phyloP scores from a whole-genome alignment of 2,113 vertebrate genomes.

The Camelus bactrianus region DNA sequence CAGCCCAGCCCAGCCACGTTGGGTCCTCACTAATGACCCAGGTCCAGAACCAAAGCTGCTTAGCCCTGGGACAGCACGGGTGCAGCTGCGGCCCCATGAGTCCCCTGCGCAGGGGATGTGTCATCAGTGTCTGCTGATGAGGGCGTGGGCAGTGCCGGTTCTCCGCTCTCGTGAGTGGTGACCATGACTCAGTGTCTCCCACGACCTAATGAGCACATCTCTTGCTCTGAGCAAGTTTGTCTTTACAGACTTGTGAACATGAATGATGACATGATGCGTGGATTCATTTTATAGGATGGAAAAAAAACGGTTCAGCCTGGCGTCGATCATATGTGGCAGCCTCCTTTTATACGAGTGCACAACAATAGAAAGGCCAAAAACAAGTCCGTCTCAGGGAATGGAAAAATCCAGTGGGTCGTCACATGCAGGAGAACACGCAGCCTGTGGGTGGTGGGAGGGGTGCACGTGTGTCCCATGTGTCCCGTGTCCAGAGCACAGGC shows the following conservation, averaged over 20 bases:
- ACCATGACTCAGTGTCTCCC: neutral
- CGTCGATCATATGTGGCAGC: neutral
- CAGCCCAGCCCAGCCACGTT: too few relatives aligned
- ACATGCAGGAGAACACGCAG: neutral
- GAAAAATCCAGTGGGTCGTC: neutral
- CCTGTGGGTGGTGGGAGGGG: too few relatives aligned
- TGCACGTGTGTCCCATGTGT: too few relatives aligned
- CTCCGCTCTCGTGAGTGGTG: neutral
- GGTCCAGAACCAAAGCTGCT: neutral
- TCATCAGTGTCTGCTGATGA: accelerated
- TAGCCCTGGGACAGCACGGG: neutral
- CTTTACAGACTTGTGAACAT: conserved; percentile 11
- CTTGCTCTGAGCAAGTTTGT: neutral
- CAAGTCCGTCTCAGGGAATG: neutral
- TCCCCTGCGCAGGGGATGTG: neutral
- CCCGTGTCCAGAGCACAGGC: neutral
- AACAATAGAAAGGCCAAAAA: neutral
- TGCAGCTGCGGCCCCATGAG: accelerated
- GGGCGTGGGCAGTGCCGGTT: neutral
- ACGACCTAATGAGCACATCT: neutral
- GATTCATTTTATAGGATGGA: neutral
- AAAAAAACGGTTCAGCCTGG: neutral
- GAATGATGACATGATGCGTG: neutral
- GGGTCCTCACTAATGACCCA: neutral
- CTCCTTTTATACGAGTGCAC: neutral